Base-by-base conservation (phyloP, 2,888 invertebrate genomes). In the Pristionchus entomophagus region DNA sequence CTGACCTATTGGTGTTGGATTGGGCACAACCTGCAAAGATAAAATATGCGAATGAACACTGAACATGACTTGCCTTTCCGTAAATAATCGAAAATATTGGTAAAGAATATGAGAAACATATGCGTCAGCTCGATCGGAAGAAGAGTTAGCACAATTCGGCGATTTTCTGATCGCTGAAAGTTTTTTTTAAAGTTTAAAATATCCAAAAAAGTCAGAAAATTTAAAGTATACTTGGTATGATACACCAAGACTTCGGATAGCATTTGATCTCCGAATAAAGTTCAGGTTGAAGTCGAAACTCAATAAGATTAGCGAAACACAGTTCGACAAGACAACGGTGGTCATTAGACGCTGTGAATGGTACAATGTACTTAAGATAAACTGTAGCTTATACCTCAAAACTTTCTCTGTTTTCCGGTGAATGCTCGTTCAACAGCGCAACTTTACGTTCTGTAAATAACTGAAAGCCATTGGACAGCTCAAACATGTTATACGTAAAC, bases 301-400 rank as follows among this genome's bases (percentile, higher is more conserved):
- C 4, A 65, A 22, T 8, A 29, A 32, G 19, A 65, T 3, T 0
- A 65, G 22, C 1, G 65, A 12, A 38, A 65, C 4, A 0, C 35
- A 65, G 10, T 32, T 65, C 6, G 35, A 65, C 0, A 65, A 19
- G 3, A 29, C 35, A 29, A 35, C 32, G 8, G 12, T 38, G 35
- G 19, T 65, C 1, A 65, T 35, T 0, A 65, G 35, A 1, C 35
- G 32, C 65, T 65, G 35, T 6, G 5, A 65, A 22, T 0, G 1
- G 10, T 14, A 0, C 1, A 0, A 4, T 4, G 10, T 8, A n/a
- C n/a, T n/a, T n/a, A n/a, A n/a, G n/a, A n/a, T n/a, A n/a, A 26
- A 5, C 0, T 17, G 32, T 1, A 0, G 10, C 32, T 29, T n/a
- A n/a, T 26, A 65, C 65, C 8, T 65, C 65, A 38, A 65, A 65